These are phyloP conservation scores for Masticophis lateralis DNA, from an alignment of 2,797 vertebrate genomes.

Conservation along the genomic window DNA sequence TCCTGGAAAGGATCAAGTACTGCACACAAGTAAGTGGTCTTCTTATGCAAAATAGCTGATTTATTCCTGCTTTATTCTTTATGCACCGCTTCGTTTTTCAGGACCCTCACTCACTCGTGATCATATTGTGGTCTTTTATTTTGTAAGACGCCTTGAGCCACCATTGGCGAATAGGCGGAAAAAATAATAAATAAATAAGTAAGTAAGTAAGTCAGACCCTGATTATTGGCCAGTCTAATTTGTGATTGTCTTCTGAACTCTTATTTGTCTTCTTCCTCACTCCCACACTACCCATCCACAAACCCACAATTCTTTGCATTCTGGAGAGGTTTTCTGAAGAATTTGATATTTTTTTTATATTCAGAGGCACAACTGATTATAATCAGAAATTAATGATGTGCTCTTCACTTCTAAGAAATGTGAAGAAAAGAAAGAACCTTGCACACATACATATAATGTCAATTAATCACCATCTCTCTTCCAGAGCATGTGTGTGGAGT, in stretches of 20 bases:
- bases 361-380: background rate
- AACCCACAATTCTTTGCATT: background rate
- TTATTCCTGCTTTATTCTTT: background rate
- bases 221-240: background rate
- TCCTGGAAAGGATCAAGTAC: conserved; percentile 88
- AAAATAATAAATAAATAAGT: too few relatives aligned
- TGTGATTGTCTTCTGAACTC: background rate
- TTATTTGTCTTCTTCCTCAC: background rate
- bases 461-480: background rate
- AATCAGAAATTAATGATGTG: background rate
- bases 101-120: background rate
- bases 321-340: background rate
- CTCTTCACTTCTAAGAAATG: background rate
- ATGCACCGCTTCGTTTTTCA: background rate
- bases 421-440: background rate
- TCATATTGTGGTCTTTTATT: too few relatives aligned
- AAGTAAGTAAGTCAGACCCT: too few relatives aligned
- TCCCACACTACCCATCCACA: background rate
- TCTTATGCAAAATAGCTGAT: background rate
- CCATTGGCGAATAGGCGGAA: too few relatives aligned
- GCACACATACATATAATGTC: background rate
- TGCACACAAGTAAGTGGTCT: conserved; percentile 82
- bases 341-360: background rate
- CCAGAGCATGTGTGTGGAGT: background rate
- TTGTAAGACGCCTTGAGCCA: too few relatives aligned